Conservation (phyloP, 2,888 invertebrate species). For the Drosophila macrothrix region DNA sequence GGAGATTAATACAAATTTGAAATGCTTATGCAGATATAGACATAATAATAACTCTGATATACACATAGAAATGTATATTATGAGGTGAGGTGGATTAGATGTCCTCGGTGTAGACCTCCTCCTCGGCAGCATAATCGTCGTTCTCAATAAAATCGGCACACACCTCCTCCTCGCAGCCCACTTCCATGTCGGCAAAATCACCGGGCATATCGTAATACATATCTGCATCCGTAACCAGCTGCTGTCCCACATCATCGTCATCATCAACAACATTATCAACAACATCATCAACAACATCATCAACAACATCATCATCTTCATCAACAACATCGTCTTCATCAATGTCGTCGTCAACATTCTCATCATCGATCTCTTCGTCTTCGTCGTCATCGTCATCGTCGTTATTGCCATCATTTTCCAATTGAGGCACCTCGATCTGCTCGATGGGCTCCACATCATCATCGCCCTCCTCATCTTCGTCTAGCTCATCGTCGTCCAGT, state of each 20-base stretch:
- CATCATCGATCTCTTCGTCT: background rate
- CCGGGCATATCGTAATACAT: slow-evolving; percentile 63
- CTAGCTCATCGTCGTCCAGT: slow-evolving; percentile 47
- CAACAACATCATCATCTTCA: slow-evolving; percentile 15
- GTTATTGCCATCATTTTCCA: slow-evolving; percentile 13
- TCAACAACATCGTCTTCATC: slow-evolving; percentile 13
- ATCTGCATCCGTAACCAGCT: slow-evolving; percentile 51
- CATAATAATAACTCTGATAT: slow-evolving; percentile 2
- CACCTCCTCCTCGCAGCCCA: slow-evolving; percentile 67
- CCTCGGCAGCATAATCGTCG: slow-evolving; percentile 69
- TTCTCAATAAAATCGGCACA: slow-evolving; percentile 59
- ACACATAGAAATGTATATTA: background rate
- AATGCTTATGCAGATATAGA: slow-evolving; percentile 1
- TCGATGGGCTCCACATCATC: slow-evolving; percentile 22
- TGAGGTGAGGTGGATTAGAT: slow-evolving; percentile 19
- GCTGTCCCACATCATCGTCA: slow-evolving; percentile 27
- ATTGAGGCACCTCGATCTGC: slow-evolving; percentile 16
- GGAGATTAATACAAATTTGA: background rate
- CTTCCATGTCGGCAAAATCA: slow-evolving; percentile 68
- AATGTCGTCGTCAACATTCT: background rate
- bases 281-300: slow-evolving; percentile 5
- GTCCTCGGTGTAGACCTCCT: slow-evolving; percentile 76
- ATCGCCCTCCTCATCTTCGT: slow-evolving; percentile 34
- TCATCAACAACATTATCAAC: slow-evolving; percentile 15
- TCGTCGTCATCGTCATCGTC: slow-evolving; percentile 23